Base-by-base conservation (phyloP, 2,113 vertebrate species). In the Bos indicus region DNA sequence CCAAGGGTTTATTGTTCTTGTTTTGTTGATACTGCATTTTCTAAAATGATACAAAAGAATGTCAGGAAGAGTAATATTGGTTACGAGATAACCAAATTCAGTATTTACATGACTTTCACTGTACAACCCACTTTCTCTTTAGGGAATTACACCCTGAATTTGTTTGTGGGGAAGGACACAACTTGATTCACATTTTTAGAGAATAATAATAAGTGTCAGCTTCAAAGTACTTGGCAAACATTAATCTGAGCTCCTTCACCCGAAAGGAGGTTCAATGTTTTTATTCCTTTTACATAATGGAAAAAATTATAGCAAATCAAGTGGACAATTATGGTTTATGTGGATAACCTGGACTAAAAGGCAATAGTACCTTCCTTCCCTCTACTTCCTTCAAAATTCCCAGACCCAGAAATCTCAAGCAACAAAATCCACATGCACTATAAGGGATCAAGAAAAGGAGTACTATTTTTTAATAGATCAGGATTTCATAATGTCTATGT, bases 221-320 rank as follows among this genome's bases (percentile, higher is more conserved):
- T 60, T 85, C 56, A 54, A 90, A 94, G 85, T 77, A 57, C 28
- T 88, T 91, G 95, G 78, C 46, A 92, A 88, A 74, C 54, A 95
- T 46, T 88, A 71, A 97, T 82, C 28, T 78, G 60, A 60, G n/a
- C 21, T 23, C 12, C 40, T 95, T 94, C 19, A 46, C 13, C 36
- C 13, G 67, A 93, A 82, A 92, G 23, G 52, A 60, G 16, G 15
- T 48, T 90, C 48, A 91, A 13, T 14, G 4, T 60, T 94, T 97
- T 62, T n/a, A 77, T 90, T 71, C 16, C 3, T 94, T 81, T 74
- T 89, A 57, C 5, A 21, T n/a, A 94, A 84, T 10, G n/a, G 17
- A 93, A 62, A 95, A 91, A 88, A 78, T 36, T 13, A 80, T 5
- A 83, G 77, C 51, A 88, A 92, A 83, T 62, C 51, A 67, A 77